phyloP scores from a whole-genome alignment of 2,113 vertebrate genomes.

The Pogona vitticeps region DNA sequence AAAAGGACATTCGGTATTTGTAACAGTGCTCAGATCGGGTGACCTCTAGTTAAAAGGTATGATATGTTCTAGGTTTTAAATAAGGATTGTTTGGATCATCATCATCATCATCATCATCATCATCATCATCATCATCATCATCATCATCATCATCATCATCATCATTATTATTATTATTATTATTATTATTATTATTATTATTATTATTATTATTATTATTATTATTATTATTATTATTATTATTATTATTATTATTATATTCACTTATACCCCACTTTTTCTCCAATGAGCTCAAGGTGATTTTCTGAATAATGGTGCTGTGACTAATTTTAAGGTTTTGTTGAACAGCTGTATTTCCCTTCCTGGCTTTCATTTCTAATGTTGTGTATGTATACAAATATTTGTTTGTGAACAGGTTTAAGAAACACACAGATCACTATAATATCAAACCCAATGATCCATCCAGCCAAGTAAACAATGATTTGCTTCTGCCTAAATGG shows the following conservation, averaged over 20 bases:
- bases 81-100: too few relatives aligned
- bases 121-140: too few relatives aligned
- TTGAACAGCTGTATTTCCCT: not conserved
- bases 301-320: not conserved
- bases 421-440: conserved; percentile 58
- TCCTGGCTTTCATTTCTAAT: conserved; percentile 14
- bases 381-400: conserved; percentile 5
- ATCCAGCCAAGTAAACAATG: conserved; percentile 56
- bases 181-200: too few relatives aligned
- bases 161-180: too few relatives aligned
- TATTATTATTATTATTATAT: too few relatives aligned
- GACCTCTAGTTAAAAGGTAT: not conserved
- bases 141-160: too few relatives aligned
- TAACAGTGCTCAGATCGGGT: not conserved
- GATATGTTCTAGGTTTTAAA: not conserved
- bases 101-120: too few relatives aligned
- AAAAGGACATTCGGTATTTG: not conserved
- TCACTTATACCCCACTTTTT: too few relatives aligned
- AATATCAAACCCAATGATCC: conserved; percentile 61
- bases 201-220: too few relatives aligned
- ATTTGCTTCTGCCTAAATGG: conserved; percentile 62
- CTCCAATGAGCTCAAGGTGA: too few relatives aligned
- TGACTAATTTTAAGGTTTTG: not conserved
- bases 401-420: conserved; percentile 49
- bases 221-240: too few relatives aligned